A percentile compares a stretch with the other conserved stretches of the same genome.
phyloP scores from a whole-genome alignment of 2,113 vertebrate genomes.

The Bubo scandiacus region DNA sequence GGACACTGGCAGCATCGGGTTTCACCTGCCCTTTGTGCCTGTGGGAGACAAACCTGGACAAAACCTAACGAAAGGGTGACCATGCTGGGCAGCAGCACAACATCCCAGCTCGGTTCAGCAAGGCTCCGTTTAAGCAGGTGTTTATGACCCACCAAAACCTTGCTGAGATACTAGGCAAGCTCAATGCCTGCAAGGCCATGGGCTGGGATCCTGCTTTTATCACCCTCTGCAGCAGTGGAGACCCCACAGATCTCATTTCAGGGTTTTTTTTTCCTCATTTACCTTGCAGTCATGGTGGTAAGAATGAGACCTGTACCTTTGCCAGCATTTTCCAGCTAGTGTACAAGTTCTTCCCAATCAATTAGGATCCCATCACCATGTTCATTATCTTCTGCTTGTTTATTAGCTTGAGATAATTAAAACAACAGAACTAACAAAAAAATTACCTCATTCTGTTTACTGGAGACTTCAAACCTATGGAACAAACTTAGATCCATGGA shows the following conservation, averaged over 20 bases:
- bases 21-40: constrained; percentile 29
- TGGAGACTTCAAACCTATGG: neutral
- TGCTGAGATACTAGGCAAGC: neutral
- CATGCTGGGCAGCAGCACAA: neutral
- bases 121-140: neutral
- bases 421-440: neutral
- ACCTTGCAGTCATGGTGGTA: neutral
- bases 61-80: neutral
- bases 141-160: neutral
- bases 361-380: neutral
- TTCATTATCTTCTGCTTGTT: neutral
- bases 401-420: neutral
- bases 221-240: neutral
- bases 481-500: neutral
- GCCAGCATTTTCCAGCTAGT: neutral
- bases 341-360: neutral
- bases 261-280: neutral
- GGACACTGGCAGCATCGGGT: neutral
- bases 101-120: neutral
- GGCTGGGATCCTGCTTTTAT: neutral
- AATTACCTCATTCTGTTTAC: neutral
- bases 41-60: neutral
- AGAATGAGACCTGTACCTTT: neutral
- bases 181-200: neutral
- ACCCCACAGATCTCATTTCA: neutral